Base-by-base conservation (phyloP, 1,140 invertebrate species). In the Drosophila suzukii region DNA sequence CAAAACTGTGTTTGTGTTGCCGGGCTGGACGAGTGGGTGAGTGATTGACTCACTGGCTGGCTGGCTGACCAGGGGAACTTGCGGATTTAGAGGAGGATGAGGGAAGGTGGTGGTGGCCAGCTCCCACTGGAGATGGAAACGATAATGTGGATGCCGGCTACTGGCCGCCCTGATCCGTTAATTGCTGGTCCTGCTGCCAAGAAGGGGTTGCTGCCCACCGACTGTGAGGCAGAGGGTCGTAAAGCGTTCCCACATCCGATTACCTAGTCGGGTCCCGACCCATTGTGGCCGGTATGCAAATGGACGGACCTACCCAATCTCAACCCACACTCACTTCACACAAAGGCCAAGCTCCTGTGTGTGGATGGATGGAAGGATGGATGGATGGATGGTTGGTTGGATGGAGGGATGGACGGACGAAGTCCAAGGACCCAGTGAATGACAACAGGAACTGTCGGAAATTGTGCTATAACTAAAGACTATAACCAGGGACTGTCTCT, bases 401-500 rank as follows among this genome's bases (percentile, higher is more conserved):
- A 10, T 34, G 32, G 32, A 32, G 1, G 6, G 32, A 10, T 34
- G 32, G 32, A 10, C 8, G 32, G 8, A 34, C 32, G 32, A 34
- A 8, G 32, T 34, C 32, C 32, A 34, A 34, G 32, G 32, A 10
- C 32, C 32, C 7, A 34, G 7, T 85, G 74, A 81, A 86, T 70
- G 83, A 79, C 66, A 86, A 83, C 75, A 79, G 83, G 84, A 83
- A 73, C 71, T 78, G 71, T 76, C 66, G 84, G 79, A 79, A 78
- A 88, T 83, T 72, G 66, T 65, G 72, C 83, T 72, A 51, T 62
- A 70, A 78, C 75, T 54, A 76, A 50, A 77, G 68, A 82, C 65
- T 71, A 72, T 62, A 78, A 51, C 57, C 57, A 61, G 67, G 53
- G 63, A 55, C 54, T 43, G 38, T 30, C 11, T 11, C 30, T 11